Base-by-base conservation (phyloP, 2,113 vertebrate species). In the Beaufortia kweichowensis region DNA sequence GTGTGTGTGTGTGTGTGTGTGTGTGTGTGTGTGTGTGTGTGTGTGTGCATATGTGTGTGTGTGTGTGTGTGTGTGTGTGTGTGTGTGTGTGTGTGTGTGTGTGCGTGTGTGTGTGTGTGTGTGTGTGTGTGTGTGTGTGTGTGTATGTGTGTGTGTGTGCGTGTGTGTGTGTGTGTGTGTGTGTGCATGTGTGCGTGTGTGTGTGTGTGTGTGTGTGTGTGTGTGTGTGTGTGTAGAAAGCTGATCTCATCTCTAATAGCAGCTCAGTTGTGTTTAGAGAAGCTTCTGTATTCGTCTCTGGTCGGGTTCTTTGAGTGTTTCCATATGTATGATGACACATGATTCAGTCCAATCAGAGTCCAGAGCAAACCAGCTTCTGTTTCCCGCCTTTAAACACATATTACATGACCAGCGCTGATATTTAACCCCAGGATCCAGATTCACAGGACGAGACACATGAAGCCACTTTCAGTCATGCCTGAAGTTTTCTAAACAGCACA, bases 281-380 rank as follows among this genome's bases (percentile, higher is more conserved):
- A 79, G 82, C 82, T 79, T 78, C 77, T 82, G 81, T 82, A 57
- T 64, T 31, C 62, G 43, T 77, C 77, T 66, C 68, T 57, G 59
- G 59, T 59, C 64, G 68, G 75, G 72, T 26, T 75, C 72, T 70
- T 46, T 65, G 71, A 84, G 77, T 75, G 79, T 46, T 84, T 85
- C 84, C 84, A 84, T 80, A 83, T 85, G 84, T 63, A 28, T 60
- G 71, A 76, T 59, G 76, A 71, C 70, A 74, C 78, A 64, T 57
- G 66, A 70, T 83, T 72, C 56, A 67, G 63, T 79, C 70, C 79
- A 76, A 81, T 85, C 77, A 79, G 59, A 65, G 79, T 65, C 59
- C 55, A 19, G 60, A 50, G 41, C 70, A 62, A 62, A 55, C 35
- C n/a, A n/a, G 63, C 78, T 77, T 72, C 81, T 74, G 79, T 75